Conservation (phyloP, 2,888 invertebrate genomes). For the Mythimna albipuncta region DNA sequence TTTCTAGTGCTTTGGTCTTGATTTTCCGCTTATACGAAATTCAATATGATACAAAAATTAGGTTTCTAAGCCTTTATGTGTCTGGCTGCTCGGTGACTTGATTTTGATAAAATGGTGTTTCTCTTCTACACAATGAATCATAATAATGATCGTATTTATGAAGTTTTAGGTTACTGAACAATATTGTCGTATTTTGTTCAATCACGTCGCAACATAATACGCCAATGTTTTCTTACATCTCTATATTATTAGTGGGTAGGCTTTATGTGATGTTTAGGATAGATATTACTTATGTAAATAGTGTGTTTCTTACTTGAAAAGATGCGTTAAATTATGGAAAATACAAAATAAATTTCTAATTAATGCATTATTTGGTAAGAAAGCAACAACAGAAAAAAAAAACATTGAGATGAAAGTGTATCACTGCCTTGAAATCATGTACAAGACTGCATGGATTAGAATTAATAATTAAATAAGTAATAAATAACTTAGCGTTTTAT, state of each 20-base stretch:
- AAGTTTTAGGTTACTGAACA: slow-evolving; percentile 56
- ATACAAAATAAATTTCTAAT: not conserved
- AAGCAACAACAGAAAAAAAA: not conserved
- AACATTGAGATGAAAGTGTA: slow-evolving; percentile 50
- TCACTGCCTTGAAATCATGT: slow-evolving; percentile 51
- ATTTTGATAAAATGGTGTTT: slow-evolving; percentile 55
- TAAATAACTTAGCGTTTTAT: not conserved
- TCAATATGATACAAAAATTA: not conserved
- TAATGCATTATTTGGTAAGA: slow-evolving; percentile 23
- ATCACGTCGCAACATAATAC: slow-evolving; percentile 69
- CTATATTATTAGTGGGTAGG: slow-evolving; percentile 39
- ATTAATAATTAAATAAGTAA: slow-evolving; percentile 37
- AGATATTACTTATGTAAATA: slow-evolving; percentile 31
- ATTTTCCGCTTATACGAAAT: slow-evolving; percentile 27
- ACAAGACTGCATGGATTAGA: slow-evolving; percentile 62
- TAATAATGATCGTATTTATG: slow-evolving; percentile 44
- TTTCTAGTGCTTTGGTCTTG: not conserved
- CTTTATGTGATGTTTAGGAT: slow-evolving; percentile 59
- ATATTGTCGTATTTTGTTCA: slow-evolving; percentile 77
- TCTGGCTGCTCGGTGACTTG: slow-evolving; percentile 5
- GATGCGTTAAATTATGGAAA: slow-evolving; percentile 20
- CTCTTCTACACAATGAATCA: slow-evolving; percentile 35
- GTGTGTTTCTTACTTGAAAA: slow-evolving; percentile 16
- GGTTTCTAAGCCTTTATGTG: slow-evolving; percentile 3
- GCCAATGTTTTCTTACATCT: slow-evolving; percentile 71